Conservation (phyloP, 1,140 invertebrate species). For the Drosophila kepulauana region DNA sequence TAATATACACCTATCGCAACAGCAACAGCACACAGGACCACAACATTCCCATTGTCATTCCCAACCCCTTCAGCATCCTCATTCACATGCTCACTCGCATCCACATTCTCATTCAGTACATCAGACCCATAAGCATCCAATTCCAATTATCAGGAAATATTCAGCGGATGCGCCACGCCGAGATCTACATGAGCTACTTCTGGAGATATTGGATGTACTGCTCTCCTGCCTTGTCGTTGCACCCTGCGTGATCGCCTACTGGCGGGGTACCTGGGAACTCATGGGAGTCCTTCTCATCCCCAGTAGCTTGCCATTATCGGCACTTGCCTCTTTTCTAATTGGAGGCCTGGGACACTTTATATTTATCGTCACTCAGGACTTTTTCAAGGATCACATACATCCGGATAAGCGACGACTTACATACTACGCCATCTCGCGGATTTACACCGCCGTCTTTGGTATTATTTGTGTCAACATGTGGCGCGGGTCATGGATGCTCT, state of each 20-base stretch:
- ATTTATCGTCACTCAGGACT: constrained; percentile 89
- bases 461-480: constrained; percentile 93
- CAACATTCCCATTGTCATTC: constrained; percentile 38
- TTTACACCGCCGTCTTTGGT: constrained; percentile 91
- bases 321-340: constrained; percentile 88
- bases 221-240: constrained; percentile 90
- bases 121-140: constrained; percentile 16
- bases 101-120: constrained; percentile 18
- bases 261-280: constrained; percentile 93
- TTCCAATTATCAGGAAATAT: constrained; percentile 54
- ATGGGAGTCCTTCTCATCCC: constrained; percentile 91
- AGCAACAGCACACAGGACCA: constrained; percentile 16
- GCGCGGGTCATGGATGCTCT: constrained; percentile 91
- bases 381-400: constrained; percentile 87
- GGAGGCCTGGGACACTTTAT: constrained; percentile 89
- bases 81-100: constrained; percentile 16
- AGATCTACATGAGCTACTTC: constrained; percentile 86
- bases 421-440: constrained; percentile 90
- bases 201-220: constrained; percentile 89
- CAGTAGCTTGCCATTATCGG: constrained; percentile 86
- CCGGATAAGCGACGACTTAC: constrained; percentile 89
- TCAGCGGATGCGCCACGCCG: constrained; percentile 79
- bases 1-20: constrained; percentile 33
- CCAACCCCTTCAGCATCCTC: constrained; percentile 13
- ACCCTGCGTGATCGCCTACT: constrained; percentile 93